These are phyloP conservation scores for Pterostichus madidus DNA, from an alignment of 2,888 invertebrate species.

Conservation along the genomic window DNA sequence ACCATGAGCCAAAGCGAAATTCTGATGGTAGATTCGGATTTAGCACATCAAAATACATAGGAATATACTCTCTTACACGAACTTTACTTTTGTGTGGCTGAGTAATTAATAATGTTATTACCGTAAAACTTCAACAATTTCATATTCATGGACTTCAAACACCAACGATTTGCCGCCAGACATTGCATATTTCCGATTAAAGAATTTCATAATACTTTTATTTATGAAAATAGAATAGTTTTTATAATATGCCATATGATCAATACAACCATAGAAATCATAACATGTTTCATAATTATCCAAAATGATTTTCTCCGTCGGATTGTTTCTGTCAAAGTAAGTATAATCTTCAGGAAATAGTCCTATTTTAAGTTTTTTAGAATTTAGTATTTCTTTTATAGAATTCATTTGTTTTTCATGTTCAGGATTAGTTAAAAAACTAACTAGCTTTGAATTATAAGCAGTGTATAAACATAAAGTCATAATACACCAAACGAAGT, in stretches of 20 bases:
- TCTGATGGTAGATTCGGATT: no score
- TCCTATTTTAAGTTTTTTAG: constrained; percentile 77
- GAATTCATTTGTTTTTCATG: constrained; percentile 79
- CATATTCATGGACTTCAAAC: constrained; percentile 38
- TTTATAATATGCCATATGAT: constrained; percentile 25
- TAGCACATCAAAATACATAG: no score
- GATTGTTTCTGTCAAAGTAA: constrained; percentile 15
- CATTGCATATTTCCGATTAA: constrained; percentile 24
- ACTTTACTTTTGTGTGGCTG: no score
- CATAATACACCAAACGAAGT: constrained; percentile 78
- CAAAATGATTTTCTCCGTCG: constrained; percentile 13
- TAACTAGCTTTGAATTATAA: constrained; percentile 81
- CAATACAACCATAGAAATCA: constrained; percentile 13
- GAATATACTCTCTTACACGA: no score
- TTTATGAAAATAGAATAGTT: constrained; percentile 9
- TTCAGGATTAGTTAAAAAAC: constrained; percentile 79
- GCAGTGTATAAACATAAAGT: constrained; percentile 78
- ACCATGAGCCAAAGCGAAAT: no score
- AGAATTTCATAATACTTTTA: constrained; percentile 28
- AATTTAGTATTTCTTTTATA: constrained; percentile 78
- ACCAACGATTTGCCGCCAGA: background rate
- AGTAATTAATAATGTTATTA: constrained; percentile 6
- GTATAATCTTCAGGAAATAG: constrained; percentile 70
- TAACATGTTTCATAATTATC: constrained; percentile 1
- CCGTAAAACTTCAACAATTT: constrained; percentile 26